Evolutionary conservation across 2,888 invertebrate species (phyloP).

Genomic region (Polymixis lichenea): DNA sequence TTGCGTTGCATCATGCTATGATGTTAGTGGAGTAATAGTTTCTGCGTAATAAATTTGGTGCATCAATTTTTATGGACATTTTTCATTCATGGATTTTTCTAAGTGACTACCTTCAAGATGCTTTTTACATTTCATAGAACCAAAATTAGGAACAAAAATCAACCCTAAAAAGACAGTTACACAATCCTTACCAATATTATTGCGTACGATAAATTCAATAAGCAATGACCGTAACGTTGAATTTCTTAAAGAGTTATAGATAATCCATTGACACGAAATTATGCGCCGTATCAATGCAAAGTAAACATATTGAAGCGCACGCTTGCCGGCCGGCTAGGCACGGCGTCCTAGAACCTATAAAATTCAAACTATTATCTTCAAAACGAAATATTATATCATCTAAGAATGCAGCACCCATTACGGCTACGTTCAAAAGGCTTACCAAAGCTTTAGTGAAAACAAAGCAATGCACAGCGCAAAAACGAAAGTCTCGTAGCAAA

Average conservation of each 20-base stretch:
- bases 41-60: constrained; percentile 20
- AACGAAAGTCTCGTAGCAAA: constrained; percentile 21
- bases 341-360: constrained; percentile 24
- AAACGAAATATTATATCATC: constrained; percentile 3
- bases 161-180: background rate
- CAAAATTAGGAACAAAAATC: background rate
- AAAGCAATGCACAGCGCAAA: constrained; percentile 41
- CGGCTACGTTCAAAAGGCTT: background rate
- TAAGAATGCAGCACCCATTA: constrained; percentile 24
- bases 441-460: background rate
- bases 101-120: background rate
- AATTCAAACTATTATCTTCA: constrained; percentile 25
- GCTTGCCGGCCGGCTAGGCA: constrained; percentile 66
- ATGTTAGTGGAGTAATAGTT: background rate
- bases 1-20: constrained; percentile 18
- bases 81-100: background rate
- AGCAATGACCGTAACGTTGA: background rate
- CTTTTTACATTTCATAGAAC: background rate
- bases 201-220: background rate
- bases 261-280: constrained; percentile 19
- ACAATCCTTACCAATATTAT: background rate
- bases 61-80: background rate
- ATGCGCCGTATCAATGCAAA: constrained; percentile 48
- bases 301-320: constrained; percentile 74
- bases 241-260: background rate